phyloP scores from a whole-genome alignment of 2,113 vertebrate genomes.

The Shinisaurus crocodilurus region DNA sequence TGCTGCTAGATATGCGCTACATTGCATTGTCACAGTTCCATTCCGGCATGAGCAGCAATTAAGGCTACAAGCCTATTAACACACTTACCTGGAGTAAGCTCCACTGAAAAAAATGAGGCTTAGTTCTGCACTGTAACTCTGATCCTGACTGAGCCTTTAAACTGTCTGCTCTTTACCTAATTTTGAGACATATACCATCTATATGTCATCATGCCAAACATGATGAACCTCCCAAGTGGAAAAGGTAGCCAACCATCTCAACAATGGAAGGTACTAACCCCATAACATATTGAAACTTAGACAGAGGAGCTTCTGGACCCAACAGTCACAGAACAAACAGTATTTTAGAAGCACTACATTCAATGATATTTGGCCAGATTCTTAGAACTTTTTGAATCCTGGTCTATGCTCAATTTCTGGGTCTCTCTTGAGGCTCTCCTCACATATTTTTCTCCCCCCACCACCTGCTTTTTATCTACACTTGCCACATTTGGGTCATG shows the following conservation, averaged over 20 bases:
- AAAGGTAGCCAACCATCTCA: neutral
- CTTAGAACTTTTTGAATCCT: neutral
- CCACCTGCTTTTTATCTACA: neutral
- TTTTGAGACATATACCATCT: neutral
- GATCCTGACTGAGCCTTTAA: neutral
- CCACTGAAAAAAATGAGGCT: neutral
- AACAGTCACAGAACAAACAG: neutral
- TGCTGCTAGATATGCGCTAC: neutral
- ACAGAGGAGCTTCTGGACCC: neutral
- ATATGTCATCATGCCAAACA: neutral
- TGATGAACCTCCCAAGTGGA: neutral
- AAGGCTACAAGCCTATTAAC: neutral
- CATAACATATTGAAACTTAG: neutral
- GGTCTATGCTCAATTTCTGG: neutral
- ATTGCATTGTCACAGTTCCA: neutral
- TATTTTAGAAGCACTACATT: neutral
- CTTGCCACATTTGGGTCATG: neutral
- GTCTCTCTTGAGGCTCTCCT: neutral
- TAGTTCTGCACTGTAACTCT: neutral
- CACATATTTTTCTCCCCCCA: too few relatives aligned
- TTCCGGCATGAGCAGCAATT: neutral
- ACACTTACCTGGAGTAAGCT: neutral
- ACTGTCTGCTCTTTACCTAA: neutral
- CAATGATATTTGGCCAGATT: too few relatives aligned
- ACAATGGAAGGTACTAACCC: neutral